Base-by-base conservation (phyloP, 2,113 vertebrate species). In the Prunella fulvescens region DNA sequence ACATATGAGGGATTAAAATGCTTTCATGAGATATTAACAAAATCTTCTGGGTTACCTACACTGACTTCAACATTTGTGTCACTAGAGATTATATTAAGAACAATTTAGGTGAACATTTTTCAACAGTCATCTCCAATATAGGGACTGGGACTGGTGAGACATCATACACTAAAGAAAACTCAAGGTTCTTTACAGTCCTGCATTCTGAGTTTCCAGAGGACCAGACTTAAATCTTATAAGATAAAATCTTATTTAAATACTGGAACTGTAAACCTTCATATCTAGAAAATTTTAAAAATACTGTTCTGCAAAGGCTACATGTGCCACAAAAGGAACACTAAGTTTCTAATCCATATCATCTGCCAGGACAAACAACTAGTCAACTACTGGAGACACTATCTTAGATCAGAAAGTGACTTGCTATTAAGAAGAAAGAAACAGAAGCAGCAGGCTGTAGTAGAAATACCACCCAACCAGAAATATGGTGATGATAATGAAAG, bases 391-490 rank as follows among this genome's bases (percentile, higher is more conserved):
- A 50, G 23, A 66, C 7, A 74, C 0, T 17, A 62, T 23, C 60
- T 56, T n/a, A 81, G 29, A 78, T 29, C 48, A 53, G 35, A 2
- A 72, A 77, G 71, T 54, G 39, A 65, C 58, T 78, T 48, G 60
- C 20, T 73, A 81, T 26, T 60, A 70, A 92, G 53, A 57, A 88
- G 44, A 88, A 80, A 76, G 51, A 76, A 88, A 88, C 11, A 81
- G 39, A 72, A 18, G 73, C 73, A 95, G 83, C 26, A 87, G n/a
- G 40, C 14, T 82, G 23, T 23, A 87, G 47, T 4, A 76, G 70
- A 85, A 85, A 82, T 37, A 92, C 20, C 58, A 95, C 60, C 87
- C 79, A 91, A 70, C 17, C 67, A 91, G 58, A 96, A 91, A 70
- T n/a, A 81, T 10, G 39, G 62, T 80, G 71, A 93, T 53, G 42